phyloP scores from a whole-genome alignment of 2,113 vertebrate genomes.

The Platysternon megacephalum region DNA sequence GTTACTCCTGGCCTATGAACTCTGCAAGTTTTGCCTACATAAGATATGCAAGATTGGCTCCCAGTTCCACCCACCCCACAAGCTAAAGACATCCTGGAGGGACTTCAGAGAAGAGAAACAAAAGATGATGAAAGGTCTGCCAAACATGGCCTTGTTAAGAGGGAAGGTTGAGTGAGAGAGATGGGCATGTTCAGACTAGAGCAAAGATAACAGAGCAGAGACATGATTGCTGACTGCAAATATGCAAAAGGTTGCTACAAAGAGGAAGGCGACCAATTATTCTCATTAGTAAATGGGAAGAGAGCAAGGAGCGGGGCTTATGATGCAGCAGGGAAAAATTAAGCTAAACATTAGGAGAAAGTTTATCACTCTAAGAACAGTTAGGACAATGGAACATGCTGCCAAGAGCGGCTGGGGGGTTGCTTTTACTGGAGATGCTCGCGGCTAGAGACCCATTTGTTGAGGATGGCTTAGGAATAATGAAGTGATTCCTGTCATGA shows the following conservation, averaged over 20 bases:
- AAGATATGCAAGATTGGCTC: not conserved
- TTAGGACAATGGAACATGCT: conserved; percentile 14
- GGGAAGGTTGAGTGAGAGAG: not conserved
- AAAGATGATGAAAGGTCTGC: not conserved
- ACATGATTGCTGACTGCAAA: not conserved
- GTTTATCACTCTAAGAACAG: not conserved
- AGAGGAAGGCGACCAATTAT: conserved; percentile 16
- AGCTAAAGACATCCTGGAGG: not conserved
- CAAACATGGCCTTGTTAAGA: not conserved
- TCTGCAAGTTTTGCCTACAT: not conserved
- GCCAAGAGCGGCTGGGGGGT: not conserved
- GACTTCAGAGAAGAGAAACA: not conserved
- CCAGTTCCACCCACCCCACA: not conserved
- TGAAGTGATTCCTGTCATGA: not conserved
- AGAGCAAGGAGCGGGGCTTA: not conserved
- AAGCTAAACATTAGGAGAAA: not conserved
- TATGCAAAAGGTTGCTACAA: not conserved
- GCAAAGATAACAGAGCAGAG: not conserved
- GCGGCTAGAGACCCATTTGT: conserved; percentile 37
- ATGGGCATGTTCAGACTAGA: not conserved
- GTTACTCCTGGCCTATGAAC: not conserved
- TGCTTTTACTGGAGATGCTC: not conserved
- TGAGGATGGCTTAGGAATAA: conserved; percentile 33
- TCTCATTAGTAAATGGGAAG: conserved; percentile 32
- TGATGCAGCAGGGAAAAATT: conserved; percentile 51